A percentile compares a stretch with the other conserved stretches of the same genome.
Conservation (phyloP, 92 coral and sea anemone genomes). For the Pocillopora meandrina region DNA sequence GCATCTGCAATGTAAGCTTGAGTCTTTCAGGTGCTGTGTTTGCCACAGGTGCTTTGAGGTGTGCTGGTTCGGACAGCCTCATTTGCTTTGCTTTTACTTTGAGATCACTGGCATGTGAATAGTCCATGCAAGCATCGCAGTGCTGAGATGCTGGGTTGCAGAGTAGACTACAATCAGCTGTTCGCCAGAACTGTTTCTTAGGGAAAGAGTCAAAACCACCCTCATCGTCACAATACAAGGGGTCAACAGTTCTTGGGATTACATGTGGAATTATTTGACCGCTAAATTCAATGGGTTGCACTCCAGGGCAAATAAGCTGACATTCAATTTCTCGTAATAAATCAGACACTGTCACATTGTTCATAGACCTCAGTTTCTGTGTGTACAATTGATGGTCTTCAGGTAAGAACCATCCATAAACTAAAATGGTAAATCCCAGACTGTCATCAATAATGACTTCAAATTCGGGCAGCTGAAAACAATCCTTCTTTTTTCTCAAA, state of each 20-base stretch:
- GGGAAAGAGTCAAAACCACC: conserved; percentile 12
- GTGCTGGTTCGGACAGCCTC: conserved; percentile 46
- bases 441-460: conserved; percentile 49
- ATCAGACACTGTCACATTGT: conserved; percentile 42
- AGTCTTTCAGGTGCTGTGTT: background rate
- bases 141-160: conserved; percentile 21
- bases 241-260: conserved; percentile 51
- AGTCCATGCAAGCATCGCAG: conserved; percentile 38
- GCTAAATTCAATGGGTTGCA: conserved; percentile 38
- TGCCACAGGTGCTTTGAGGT: conserved; percentile 33
- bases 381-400: conserved; percentile 51
- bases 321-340: conserved; percentile 27
- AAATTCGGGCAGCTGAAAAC: conserved; percentile 39
- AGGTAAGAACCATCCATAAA: conserved; percentile 57
- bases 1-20: background rate
- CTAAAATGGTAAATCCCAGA: conserved; percentile 48
- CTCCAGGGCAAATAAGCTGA: conserved; percentile 52
- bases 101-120: conserved; percentile 29
- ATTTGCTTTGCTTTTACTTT: conserved; percentile 28
- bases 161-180: conserved; percentile 36
- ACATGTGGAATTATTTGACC: conserved; percentile 49
- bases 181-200: conserved; percentile 42
- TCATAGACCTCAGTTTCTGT: conserved; percentile 24
- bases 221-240: conserved; percentile 37
- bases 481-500: conserved; percentile 36